Base-by-base conservation (phyloP, 2,797 vertebrate genomes). In the Gallinago stenura region DNA sequence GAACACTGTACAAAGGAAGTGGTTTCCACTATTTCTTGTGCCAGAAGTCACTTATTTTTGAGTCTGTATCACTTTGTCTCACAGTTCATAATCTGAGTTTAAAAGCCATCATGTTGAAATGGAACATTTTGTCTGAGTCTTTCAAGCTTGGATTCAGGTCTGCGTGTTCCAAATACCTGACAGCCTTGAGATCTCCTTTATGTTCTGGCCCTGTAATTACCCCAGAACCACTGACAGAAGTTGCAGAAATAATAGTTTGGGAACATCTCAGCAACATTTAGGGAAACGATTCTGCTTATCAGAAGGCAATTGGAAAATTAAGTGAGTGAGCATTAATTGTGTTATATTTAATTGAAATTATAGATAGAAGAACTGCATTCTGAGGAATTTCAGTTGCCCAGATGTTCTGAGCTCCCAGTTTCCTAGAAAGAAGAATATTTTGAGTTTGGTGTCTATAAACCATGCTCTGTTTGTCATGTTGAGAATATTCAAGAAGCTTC, bases 181-280 rank as follows among this genome's bases (percentile, higher is more conserved):
- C 1, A 10, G 46, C 28, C 51, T 82, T 89, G 56, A 48, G 60
- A 64, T 54, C 57, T 83, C 48, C 83, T 87, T 85, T 83, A 62
- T 84, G 51, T 93, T 95, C 77, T 72, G 68, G 45, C 18, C 28
- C 25, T 93, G 33, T 79, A 93, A 93, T 84, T 89, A 83, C 28
- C 15, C 46, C 26, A 61, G 77, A 91, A 91, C 2, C 5, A 2
- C 48, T 91, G 60, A 88, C 56, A 90, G 65, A 78, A 93, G 56
- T 83, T 62, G 54, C 53, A 93, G 77, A 96, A 95, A 92, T 83
- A 93, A 90, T 45, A 83, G 54, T 28, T 31, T 82, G 45, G 58
- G 83, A 96, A 79, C 62, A 70, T 73, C 66, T 84, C 37, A 90
- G 70, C 54, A 65, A 51, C 4, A 1, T 82, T 95, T 60, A 93